Conservation (phyloP, 2,888 invertebrate genomes). For the Pogonocherus hispidulus region DNA sequence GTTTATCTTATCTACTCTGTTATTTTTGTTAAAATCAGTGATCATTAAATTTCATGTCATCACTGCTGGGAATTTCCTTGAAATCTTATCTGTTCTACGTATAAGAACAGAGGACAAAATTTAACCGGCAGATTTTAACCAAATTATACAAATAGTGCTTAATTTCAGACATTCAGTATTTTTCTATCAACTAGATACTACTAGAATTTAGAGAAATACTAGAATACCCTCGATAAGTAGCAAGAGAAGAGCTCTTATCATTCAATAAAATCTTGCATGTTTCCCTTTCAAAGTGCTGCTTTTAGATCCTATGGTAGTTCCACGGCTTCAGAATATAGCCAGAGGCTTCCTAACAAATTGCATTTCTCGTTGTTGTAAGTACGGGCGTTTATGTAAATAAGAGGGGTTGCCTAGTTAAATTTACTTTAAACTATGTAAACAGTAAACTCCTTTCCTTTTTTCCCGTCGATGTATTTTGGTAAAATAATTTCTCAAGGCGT, state of each 20-base stretch:
- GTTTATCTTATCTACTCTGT: background rate
- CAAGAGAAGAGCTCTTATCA: background rate
- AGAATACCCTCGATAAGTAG: background rate
- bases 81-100: no score
- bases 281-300: constrained; percentile 8
- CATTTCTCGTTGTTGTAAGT: constrained; percentile 26
- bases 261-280: background rate
- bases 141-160: no score
- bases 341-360: constrained; percentile 31
- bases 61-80: background rate
- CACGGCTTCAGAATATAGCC: constrained; percentile 14
- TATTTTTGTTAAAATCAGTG: background rate
- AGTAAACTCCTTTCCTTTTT: constrained; percentile 19
- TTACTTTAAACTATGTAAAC: constrained; percentile 43
- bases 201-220: background rate
- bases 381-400: constrained; percentile 35
- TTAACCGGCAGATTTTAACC: no score
- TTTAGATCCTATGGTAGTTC: constrained; percentile 8
- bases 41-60: background rate
- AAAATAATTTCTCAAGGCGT: background rate
- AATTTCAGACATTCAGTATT: no score
- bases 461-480: background rate
- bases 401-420: constrained; percentile 41
- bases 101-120: no score
- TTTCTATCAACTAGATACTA: no score